Evolutionary conservation across 2,113 vertebrate species (phyloP).

Genomic region (Opisthocomus hoazin): DNA sequence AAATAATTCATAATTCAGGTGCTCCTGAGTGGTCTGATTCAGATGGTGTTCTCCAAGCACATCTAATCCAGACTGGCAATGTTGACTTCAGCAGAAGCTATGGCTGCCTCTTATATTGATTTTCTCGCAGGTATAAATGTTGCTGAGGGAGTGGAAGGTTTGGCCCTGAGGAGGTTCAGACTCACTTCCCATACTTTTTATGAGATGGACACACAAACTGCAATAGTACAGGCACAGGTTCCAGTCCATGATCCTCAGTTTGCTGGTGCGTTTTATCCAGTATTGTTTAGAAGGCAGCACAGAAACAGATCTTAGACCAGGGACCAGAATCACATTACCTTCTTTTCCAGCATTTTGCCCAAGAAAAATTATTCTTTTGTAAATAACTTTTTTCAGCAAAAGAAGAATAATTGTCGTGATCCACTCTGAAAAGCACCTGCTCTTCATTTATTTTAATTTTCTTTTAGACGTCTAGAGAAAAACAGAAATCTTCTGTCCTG

Average conservation of each 20-base stretch:
- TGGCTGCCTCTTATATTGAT: background rate
- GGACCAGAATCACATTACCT: background rate
- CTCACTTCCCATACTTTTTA: background rate
- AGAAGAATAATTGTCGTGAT: background rate
- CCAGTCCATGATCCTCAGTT: background rate
- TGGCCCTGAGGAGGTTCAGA: background rate
- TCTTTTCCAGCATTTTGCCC: background rate
- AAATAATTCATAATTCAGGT: background rate
- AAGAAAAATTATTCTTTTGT: background rate
- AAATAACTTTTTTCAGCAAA: background rate
- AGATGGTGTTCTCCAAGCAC: background rate
- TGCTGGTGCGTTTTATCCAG: background rate
- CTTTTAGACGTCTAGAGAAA: background rate
- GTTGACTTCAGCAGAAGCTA: background rate
- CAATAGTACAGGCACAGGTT: background rate
- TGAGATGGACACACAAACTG: background rate
- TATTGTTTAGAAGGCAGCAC: background rate
- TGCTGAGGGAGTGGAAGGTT: background rate
- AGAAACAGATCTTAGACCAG: background rate
- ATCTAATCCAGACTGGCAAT: background rate
- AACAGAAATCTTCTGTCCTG: background rate
- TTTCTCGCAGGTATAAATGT: background rate
- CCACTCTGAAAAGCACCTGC: background rate
- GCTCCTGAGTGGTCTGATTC: background rate
- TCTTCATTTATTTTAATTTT: background rate